Base-by-base conservation (phyloP, 2,888 invertebrate species). In the Cactoblastis cactorum region DNA sequence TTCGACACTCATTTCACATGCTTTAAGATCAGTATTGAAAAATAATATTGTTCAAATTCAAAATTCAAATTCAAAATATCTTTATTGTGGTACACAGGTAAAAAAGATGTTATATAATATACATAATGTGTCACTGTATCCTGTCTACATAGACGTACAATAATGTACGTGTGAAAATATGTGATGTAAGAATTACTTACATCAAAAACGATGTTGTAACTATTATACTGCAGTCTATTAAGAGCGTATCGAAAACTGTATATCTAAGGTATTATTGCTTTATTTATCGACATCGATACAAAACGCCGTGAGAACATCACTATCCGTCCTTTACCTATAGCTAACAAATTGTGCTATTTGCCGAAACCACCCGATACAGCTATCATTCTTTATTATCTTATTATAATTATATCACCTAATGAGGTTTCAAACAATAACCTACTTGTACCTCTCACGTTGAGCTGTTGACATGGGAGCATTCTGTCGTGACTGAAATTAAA, bases 351-450 rank as follows among this genome's bases (percentile, higher is more conserved):
- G 88, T 86, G 88, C 85, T 85, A 81, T 79, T 71, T 68, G 68
- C 69, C 72, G 76, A 74, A 74, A 77, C 74, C 81, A 69, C 66
- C 69, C 75, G 65, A 65, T 65, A 64, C 64, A 61, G 70, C 74
- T 69, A 74, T 65, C 75, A 63, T 72, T 73, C 69, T 67, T 74
- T 75, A 73, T 69, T 71, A 76, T 69, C 57, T 73, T 77, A 59
- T 68, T 65, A 67, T 77, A 75, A 74, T 70, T 79, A 80, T 86
- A 84, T 85, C 81, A 81, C 80, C 88, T 87, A 88, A 78, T 87
- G 86, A 88, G 87, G 88, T 86, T 85, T 81, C 81, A 83, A 85
- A 85, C 79, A 71, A 82, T 84, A 83, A 69, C 72, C 84, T 85
- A 86, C 74, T 58, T 51, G 53, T 54, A 55, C 80, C 84, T 74